phyloP scores from a whole-genome alignment of 2,797 vertebrate species.

The Kryptopterus vitreolus region DNA sequence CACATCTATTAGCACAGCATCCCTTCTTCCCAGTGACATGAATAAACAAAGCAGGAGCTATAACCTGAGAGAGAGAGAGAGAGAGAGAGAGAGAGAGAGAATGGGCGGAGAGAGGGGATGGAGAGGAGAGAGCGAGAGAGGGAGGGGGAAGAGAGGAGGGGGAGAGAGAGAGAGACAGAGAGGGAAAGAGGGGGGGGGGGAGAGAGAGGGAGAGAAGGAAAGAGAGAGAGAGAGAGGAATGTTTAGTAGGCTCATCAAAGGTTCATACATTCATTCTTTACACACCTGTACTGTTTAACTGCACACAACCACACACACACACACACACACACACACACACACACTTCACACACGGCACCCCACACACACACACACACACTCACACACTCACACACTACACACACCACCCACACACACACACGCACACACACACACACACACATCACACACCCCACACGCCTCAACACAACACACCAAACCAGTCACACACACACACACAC shows the following conservation, averaged over 20 bases:
- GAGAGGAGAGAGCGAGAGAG: background rate
- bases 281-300: background rate
- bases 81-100: background rate
- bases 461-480: too few species aligned
- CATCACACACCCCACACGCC: too few species aligned
- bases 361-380: too few species aligned
- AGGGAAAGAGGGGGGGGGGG: too few species aligned
- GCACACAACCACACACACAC: background rate
- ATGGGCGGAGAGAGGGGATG: too few species aligned
- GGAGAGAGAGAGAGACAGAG: too few species aligned
- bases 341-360: too few species aligned
- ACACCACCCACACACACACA: too few species aligned
- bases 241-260: background rate
- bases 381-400: too few species aligned
- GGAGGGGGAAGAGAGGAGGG: background rate
- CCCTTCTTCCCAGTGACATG: constrained; percentile 73
- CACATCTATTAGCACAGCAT: constrained; percentile 81
- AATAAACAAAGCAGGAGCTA: constrained; percentile 79
- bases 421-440: too few species aligned
- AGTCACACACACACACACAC: too few species aligned
- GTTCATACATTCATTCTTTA: background rate
- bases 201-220: background rate
- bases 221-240: background rate
- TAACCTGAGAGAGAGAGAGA: constrained; percentile 64
- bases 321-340: background rate